Percentiles rank a stretch among this genome's conserved stretches.
These are phyloP conservation scores for Tinea semifulvella DNA, from an alignment of 2,888 invertebrate genomes.

Conservation along the genomic window DNA sequence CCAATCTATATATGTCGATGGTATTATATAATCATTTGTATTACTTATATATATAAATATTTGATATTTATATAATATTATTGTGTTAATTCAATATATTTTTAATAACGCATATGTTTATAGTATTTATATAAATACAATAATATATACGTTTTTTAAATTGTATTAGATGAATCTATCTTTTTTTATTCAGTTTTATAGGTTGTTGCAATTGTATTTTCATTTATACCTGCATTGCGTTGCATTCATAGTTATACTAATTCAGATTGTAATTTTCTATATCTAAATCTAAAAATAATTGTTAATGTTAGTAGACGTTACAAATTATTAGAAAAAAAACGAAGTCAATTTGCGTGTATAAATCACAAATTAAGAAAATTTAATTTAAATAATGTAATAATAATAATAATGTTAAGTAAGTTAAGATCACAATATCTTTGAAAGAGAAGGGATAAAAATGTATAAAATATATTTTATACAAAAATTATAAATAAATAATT, in stretches of 20 bases:
- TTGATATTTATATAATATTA: not conserved
- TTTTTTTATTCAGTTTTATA: no score
- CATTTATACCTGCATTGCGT: not conserved
- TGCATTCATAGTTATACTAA: not conserved
- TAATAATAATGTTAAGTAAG: no score
- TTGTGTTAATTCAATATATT: not conserved
- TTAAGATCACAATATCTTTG: constrained; percentile 39
- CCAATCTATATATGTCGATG: no score
- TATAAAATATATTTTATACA: constrained; percentile 2
- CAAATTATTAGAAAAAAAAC: not conserved
- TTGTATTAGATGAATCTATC: no score
- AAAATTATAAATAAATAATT: constrained; percentile 9
- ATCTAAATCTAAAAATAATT: not conserved
- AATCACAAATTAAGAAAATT: no score
- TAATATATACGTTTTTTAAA: constrained; percentile 7
- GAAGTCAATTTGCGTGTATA: not conserved
- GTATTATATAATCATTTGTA: no score
- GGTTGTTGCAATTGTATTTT: no score
- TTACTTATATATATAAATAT: no score
- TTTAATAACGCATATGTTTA: constrained; percentile 2
- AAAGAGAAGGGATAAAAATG: constrained; percentile 28
- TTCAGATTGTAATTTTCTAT: not conserved
- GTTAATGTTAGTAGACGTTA: constrained; percentile 1
- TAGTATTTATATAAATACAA: constrained; percentile 4
- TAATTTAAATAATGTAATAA: no score